Percentiles rank a stretch among this genome's conserved stretches.
These are phyloP conservation scores for Pteropus rufus DNA, from an alignment of 2,797 vertebrate genomes.

Conservation along the genomic window DNA sequence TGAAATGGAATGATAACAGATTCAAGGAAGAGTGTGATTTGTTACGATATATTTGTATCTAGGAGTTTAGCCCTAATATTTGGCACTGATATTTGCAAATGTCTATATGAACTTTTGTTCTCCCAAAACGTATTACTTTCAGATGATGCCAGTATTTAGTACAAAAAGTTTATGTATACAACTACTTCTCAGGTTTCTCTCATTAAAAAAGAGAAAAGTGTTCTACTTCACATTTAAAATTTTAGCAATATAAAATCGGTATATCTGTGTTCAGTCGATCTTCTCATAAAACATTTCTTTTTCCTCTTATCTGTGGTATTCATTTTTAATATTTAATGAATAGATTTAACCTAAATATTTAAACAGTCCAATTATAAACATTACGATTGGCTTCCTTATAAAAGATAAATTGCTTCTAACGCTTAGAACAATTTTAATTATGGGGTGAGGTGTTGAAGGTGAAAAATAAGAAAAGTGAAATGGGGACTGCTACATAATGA, in stretches of 20 bases:
- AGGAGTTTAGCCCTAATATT: not conserved
- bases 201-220: not conserved
- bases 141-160: not conserved
- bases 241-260: not conserved
- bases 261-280: not conserved
- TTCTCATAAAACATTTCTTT: not conserved
- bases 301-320: not conserved
- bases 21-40: not conserved
- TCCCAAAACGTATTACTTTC: not conserved
- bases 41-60: not conserved
- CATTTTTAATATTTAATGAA: not conserved
- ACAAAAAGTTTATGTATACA: not conserved
- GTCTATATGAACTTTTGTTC: not conserved
- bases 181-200: not conserved
- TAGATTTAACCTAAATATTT: not conserved
- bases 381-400: not conserved
- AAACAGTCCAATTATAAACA: not conserved
- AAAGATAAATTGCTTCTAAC: not conserved
- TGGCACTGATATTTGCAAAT: not conserved
- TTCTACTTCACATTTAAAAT: not conserved
- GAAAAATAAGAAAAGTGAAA: not conserved
- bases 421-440: not conserved
- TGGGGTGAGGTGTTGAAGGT: rapidly evolving
- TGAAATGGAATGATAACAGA: not conserved
- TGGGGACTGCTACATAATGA: not conserved